Evolutionary conservation across 2,888 invertebrate species (phyloP).

Genomic region (Balanococcus diminutus): DNA sequence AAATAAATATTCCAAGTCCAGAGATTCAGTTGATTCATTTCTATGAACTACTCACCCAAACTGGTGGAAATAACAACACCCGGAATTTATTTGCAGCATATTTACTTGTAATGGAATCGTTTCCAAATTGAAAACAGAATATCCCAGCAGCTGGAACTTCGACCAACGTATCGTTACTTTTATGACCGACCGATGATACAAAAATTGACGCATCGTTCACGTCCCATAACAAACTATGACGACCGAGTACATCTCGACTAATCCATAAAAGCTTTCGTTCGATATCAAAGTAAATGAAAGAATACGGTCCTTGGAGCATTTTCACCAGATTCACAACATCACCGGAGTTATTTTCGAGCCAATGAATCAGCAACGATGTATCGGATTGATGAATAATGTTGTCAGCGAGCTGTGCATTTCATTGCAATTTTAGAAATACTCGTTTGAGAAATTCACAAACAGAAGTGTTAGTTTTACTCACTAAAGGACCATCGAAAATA

Average conservation of each 20-base stretch:
- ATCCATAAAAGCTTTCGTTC: conserved; percentile 71
- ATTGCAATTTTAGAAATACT: background rate
- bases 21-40: too few relatives aligned
- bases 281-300: conserved; percentile 75
- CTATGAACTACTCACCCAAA: too few relatives aligned
- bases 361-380: conserved; percentile 54
- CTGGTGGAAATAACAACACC: too few relatives aligned
- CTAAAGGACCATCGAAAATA: conserved; percentile 70
- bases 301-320: conserved; percentile 79
- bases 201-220: conserved; percentile 52
- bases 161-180: conserved; percentile 56
- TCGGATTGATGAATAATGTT: conserved; percentile 51
- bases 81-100: background rate
- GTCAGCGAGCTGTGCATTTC: conserved; percentile 34
- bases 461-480: conserved; percentile 58
- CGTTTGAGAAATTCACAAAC: too few relatives aligned
- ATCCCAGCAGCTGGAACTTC: conserved; percentile 60
- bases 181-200: conserved; percentile 60
- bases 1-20: too few relatives aligned
- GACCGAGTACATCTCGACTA: conserved; percentile 82
- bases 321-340: conserved; percentile 62
- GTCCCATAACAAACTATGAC: conserved; percentile 77
- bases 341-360: conserved; percentile 49
- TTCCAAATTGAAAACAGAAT: conserved; percentile 56
- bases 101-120: background rate